Percentiles rank a stretch among this genome's conserved stretches.
phyloP scores from a whole-genome alignment of 2,888 invertebrate species.

The Lathronympha strigana region DNA sequence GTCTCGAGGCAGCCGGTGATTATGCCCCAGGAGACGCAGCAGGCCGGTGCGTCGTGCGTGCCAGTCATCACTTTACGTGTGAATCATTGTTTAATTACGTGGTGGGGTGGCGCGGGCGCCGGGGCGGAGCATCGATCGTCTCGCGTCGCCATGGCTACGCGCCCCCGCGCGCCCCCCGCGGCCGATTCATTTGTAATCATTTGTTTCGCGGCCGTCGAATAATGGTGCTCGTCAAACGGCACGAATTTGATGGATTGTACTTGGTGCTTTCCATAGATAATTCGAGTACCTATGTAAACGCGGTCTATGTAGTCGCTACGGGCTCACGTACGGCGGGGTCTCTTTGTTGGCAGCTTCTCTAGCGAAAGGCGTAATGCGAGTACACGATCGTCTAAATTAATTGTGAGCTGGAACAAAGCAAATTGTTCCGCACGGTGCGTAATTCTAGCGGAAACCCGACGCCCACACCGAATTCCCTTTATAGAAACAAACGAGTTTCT shows the following conservation, averaged over 20 bases:
- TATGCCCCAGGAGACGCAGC: constrained; percentile 15
- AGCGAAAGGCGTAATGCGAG: constrained; percentile 13
- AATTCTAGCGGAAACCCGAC: constrained; percentile 13
- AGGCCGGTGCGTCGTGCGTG: constrained; percentile 52
- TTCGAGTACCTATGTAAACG: constrained; percentile 45
- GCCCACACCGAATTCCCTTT: constrained; percentile 15
- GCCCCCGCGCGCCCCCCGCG: constrained; percentile 54
- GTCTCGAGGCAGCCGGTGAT: neutral
- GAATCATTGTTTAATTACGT: constrained; percentile 82
- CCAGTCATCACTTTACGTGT: constrained; percentile 71
- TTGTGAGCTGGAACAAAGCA: constrained; percentile 24
- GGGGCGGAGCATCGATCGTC: constrained; percentile 76
- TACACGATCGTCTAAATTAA: constrained; percentile 29
- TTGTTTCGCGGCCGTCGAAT: constrained; percentile 80
- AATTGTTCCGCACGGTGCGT: neutral
- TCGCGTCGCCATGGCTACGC: constrained; percentile 74
- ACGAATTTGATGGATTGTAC: constrained; percentile 74
- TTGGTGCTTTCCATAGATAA: constrained; percentile 48
- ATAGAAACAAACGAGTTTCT: constrained; percentile 24
- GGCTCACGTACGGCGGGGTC: constrained; percentile 2
- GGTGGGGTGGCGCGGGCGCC: constrained; percentile 56
- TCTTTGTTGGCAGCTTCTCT: constrained; percentile 34
- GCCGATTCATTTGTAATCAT: constrained; percentile 83
- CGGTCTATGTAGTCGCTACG: constrained; percentile 17
- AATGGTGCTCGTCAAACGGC: constrained; percentile 74